phyloP scores from a whole-genome alignment of 2,113 vertebrate species.

The Zonotrichia leucophrys region DNA sequence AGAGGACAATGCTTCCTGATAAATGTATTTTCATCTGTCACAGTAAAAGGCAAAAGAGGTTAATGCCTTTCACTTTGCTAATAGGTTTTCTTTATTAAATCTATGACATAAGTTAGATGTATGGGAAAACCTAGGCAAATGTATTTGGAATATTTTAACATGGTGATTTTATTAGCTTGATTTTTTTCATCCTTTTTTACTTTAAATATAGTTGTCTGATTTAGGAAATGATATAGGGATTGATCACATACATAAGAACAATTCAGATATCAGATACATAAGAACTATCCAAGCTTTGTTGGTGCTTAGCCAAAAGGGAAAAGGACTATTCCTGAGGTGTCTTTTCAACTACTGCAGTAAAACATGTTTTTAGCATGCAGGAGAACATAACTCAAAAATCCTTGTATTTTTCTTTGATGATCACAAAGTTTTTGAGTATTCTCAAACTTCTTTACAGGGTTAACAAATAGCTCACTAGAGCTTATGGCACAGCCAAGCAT shows the following conservation, averaged over 20 bases:
- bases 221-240: not conserved
- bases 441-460: not conserved
- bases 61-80: conserved; percentile 38
- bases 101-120: not conserved
- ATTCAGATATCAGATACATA: not conserved
- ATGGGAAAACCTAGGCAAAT: not conserved
- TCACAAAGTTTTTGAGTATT: not conserved
- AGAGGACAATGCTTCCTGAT: conserved; percentile 29
- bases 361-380: not conserved
- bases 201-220: not conserved
- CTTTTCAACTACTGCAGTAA: not conserved
- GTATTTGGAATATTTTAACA: not conserved
- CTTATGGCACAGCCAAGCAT: not conserved
- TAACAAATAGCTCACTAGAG: not conserved
- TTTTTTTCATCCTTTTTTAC: not conserved
- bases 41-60: conserved; percentile 21
- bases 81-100: conserved; percentile 23
- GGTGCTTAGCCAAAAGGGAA: not conserved
- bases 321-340: not conserved
- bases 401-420: not conserved
- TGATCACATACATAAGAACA: not conserved
- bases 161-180: not conserved
- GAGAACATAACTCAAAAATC: not conserved
- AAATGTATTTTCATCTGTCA: conserved; percentile 46
- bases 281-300: not conserved